A percentile compares a stretch with the other conserved stretches of the same genome.
Evolutionary conservation across 2,113 vertebrate genomes (phyloP).

Genomic region (Trematomus loennbergii): DNA sequence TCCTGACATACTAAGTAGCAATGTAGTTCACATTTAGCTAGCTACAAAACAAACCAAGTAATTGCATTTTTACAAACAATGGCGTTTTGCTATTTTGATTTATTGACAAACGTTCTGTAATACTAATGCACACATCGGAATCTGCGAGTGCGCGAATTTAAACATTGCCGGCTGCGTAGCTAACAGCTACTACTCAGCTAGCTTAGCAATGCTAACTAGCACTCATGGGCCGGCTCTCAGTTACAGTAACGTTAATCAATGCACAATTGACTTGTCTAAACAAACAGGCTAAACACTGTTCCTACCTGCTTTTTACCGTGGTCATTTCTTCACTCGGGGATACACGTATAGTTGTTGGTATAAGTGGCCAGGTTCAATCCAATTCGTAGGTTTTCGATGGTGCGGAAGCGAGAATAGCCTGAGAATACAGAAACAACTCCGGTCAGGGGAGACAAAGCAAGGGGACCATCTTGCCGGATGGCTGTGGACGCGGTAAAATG

Average conservation of each 20-base stretch:
- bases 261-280: conserved; percentile 52
- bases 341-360: conserved; percentile 34
- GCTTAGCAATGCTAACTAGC: conserved; percentile 44
- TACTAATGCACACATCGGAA: neutral
- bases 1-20: conserved; percentile 22
- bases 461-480: conserved; percentile 92
- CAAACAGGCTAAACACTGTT: conserved; percentile 34
- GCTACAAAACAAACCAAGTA: neutral
- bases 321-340: conserved; percentile 81
- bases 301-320: conserved; percentile 84
- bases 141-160: conserved; percentile 11
- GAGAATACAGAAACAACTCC: conserved; percentile 76
- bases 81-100: neutral
- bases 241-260: conserved; percentile 39
- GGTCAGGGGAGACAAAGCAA: conserved; percentile 83
- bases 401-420: conserved; percentile 49
- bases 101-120: neutral
- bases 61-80: neutral
- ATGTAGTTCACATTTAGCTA: neutral
- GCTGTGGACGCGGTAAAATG: conserved; percentile 88
- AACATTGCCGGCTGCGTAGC: conserved; percentile 68
- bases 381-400: conserved; percentile 12
- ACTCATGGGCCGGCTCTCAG: conserved; percentile 45
- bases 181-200: conserved; percentile 39
- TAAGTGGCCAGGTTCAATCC: neutral